Evolutionary conservation across 2,888 invertebrate genomes (phyloP), one percentile per base, ranked within the genome.

Genomic region (Volucella zonaria): DNA sequence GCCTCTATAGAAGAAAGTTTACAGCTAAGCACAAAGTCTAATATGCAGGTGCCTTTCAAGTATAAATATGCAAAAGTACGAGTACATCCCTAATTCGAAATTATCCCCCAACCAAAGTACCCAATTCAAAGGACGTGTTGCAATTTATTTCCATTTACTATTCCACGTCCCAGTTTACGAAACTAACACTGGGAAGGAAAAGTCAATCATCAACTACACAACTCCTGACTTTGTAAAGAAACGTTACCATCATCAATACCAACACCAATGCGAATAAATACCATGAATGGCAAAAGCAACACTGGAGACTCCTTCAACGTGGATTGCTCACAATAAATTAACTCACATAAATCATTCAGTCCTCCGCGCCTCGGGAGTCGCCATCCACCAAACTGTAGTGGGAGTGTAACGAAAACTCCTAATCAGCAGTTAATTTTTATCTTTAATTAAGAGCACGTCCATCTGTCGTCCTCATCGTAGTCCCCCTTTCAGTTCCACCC

Each of bases 401-500:
- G 82, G 78, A 70, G 77, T 78, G 79, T 82, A 86, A 86, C 77
- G 75, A 89, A 89, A 89, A 90, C 89, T 90, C 89, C 90, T 90
- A 90, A 90, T 90, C 90, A 90, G 90, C 90, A 90, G 90, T 90
- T 90, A 90, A 90, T 90, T 90, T 90, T 90, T 90, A 90, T 90
- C 90, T 90, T 90, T 90, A 90, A 90, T 90, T 90, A 90, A 90
- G 89, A 90, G 90, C 90, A 90, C 90, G 90, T 90, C 88, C 89
- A 83, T 83, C 83, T 71, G 70, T 74, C 78, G 78, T 78, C 67
- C 31, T 62, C 15, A 54, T 54, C 74, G 31, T 31, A 31, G 31
- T 31, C 31, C 31, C 31, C 31, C 31, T 31, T 31, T 31, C 6
- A 31, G 31, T 6, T 31, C 18, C 31, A 31, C 31, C 31, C 31